Conservation (phyloP, 2,797 vertebrate species). For the Neopelma chrysocephalum region DNA sequence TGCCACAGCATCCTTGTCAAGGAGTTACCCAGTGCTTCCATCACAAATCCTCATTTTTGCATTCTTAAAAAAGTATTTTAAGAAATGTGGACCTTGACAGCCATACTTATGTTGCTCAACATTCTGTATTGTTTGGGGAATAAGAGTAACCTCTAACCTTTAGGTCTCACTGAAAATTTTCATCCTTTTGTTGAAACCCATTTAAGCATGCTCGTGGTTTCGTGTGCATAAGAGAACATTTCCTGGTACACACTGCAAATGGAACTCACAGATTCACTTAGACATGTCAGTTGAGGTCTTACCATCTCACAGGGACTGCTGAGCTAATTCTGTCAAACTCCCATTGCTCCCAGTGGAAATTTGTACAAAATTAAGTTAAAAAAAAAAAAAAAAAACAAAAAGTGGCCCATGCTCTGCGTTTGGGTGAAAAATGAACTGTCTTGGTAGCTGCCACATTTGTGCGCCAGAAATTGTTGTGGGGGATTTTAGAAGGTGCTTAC, state of each 20-base stretch:
- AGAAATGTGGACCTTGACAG: not conserved
- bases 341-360: not conserved
- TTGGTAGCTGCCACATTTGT: conserved; percentile 25
- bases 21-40: not conserved
- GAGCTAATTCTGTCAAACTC: not conserved
- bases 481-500: conserved; percentile 51
- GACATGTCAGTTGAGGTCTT: not conserved
- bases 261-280: not conserved
- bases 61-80: not conserved
- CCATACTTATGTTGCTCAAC: not conserved
- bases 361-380: not conserved
- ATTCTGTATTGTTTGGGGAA: not conserved
- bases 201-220: not conserved
- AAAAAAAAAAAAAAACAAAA: not conserved
- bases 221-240: not conserved
- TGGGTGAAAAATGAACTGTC: conserved; percentile 39
- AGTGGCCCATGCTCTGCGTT: not conserved
- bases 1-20: not conserved
- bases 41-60: not conserved
- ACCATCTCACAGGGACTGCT: not conserved
- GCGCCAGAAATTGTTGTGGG: conserved; percentile 34
- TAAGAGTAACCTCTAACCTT: not conserved
- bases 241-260: not conserved
- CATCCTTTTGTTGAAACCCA: not conserved
- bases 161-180: not conserved